These are phyloP conservation scores for Gari tellinella DNA, from an alignment of 2,888 invertebrate genomes.

Conservation along the genomic window DNA sequence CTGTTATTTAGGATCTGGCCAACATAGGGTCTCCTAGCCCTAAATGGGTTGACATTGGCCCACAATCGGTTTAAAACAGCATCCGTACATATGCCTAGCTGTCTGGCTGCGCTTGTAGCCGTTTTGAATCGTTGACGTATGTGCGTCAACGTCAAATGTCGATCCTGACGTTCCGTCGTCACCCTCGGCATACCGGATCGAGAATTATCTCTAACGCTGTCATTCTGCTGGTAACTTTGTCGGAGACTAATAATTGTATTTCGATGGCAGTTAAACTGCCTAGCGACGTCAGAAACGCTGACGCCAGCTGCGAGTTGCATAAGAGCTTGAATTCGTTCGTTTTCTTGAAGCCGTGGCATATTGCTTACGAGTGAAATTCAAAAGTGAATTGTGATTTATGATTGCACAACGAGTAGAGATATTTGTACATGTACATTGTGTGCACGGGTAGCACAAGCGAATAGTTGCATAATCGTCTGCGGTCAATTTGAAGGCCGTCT, in stretches of 20 bases:
- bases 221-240: not conserved
- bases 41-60: conserved; percentile 5
- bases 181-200: not conserved
- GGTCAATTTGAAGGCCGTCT: conserved; percentile 7
- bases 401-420: not conserved
- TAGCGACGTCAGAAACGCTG: conserved; percentile 4
- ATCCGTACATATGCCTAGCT: conserved; percentile 16
- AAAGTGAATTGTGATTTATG: conserved; percentile 7
- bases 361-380: conserved; percentile 8
- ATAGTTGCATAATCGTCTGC: conserved; percentile 8
- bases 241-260: conserved; percentile 2
- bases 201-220: not conserved
- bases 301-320: conserved; percentile 8
- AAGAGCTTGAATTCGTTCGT: conserved; percentile 15
- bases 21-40: conserved; percentile 17
- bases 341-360: conserved; percentile 17
- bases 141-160: conserved; percentile 1
- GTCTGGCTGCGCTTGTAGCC: conserved; percentile 9
- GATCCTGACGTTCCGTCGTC: conserved; percentile 15
- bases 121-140: conserved; percentile 16
- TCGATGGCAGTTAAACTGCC: conserved; percentile 16
- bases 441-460: conserved; percentile 6
- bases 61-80: conserved; percentile 2
- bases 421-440: conserved; percentile 4
- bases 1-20: not conserved